Conservation (phyloP, 64 coral and sea anemone species). For the Porites lutea region DNA sequence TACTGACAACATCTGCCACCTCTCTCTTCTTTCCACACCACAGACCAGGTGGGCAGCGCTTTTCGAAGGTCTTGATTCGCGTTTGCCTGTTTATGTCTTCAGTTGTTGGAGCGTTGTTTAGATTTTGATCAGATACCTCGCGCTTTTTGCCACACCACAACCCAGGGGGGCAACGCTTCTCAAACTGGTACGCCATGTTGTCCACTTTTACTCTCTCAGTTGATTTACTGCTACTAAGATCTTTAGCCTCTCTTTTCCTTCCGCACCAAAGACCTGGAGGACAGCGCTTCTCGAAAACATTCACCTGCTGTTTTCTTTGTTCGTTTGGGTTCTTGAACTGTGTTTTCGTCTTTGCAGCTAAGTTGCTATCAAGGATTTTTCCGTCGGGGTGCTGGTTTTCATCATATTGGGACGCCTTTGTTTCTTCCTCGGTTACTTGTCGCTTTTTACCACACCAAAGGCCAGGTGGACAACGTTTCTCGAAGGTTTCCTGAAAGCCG, state of each 20-base stretch:
- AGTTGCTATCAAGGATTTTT: no score
- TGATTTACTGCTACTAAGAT: background rate
- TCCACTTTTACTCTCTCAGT: background rate
- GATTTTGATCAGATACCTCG: background rate
- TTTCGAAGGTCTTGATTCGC: constrained; percentile 7
- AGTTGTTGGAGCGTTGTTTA: no score
- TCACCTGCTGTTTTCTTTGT: no score
- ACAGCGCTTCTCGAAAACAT: constrained; percentile 4
- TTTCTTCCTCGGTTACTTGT: background rate
- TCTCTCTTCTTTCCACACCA: constrained; percentile 58
- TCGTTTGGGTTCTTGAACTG: no score
- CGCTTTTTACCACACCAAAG: constrained; percentile 2
- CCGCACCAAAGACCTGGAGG: constrained; percentile 48
- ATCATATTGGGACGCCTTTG: background rate
- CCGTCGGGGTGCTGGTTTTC: no score
- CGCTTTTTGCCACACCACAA: constrained; percentile 75
- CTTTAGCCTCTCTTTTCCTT: constrained; percentile 27
- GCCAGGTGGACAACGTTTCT: constrained; percentile 23
- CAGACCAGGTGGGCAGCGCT: constrained; percentile 63
- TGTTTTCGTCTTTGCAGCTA: no score
- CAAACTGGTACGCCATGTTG: constrained; percentile 6
- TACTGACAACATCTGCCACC: background rate
- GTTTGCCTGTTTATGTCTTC: background rate
- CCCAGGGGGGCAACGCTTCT: constrained; percentile 62
- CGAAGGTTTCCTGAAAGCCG: background rate